phyloP scores from a whole-genome alignment of 2,113 vertebrate genomes.

The Onychostoma macrolepis region DNA sequence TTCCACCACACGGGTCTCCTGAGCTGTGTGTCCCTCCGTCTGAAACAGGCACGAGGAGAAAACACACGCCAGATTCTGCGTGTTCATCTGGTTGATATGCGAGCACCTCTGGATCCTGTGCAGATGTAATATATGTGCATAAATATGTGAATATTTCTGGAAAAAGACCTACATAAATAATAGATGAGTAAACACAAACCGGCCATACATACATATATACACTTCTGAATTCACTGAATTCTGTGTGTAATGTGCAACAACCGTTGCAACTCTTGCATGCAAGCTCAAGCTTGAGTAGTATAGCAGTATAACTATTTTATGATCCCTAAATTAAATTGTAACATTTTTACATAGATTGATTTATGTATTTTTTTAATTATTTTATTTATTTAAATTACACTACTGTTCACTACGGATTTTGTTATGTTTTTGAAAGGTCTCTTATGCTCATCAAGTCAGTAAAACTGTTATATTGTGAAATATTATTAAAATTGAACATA shows the following conservation, averaged over 20 bases:
- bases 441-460: too few relatives aligned
- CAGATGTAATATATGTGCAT: constrained; percentile 40
- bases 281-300: too few relatives aligned
- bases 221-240: background rate
- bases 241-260: background rate
- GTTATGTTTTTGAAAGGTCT: too few relatives aligned
- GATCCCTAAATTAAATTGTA: background rate
- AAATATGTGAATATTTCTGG: constrained; percentile 6
- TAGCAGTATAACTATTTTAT: background rate
- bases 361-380: too few relatives aligned
- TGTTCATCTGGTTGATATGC: constrained; percentile 89
- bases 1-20: constrained; percentile 86
- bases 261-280: background rate
- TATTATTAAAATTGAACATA: too few relatives aligned
- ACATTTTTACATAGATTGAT: background rate
- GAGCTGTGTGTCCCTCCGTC: constrained; percentile 86
- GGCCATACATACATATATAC: background rate
- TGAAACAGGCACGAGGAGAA: constrained; percentile 95
- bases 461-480: too few relatives aligned
- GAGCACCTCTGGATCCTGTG: constrained; percentile 92
- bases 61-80: constrained; percentile 82
- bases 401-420: too few relatives aligned
- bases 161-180: constrained; percentile 32
- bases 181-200: background rate
- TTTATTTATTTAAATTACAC: too few relatives aligned